These are phyloP conservation scores for Taenioides sp. DNA, from an alignment of 2,797 vertebrate species.

Conservation along the genomic window DNA sequence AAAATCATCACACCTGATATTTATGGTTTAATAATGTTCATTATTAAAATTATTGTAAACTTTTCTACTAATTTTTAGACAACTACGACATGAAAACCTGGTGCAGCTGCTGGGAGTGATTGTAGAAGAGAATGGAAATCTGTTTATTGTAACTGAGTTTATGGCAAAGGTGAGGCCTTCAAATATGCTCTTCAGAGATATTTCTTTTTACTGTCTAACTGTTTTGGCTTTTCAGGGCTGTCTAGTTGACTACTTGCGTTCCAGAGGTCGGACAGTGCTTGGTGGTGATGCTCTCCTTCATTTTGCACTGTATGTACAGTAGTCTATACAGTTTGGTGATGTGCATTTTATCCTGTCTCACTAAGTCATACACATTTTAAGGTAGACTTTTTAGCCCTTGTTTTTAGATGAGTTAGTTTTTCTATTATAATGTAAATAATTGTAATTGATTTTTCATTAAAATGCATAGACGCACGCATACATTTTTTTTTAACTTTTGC, in stretches of 20 bases:
- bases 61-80: slow-evolving; percentile 71
- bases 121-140: slow-evolving; percentile 89
- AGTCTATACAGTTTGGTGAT: background rate
- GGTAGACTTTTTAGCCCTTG: background rate
- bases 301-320: slow-evolving; percentile 91
- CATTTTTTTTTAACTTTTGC: background rate
- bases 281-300: slow-evolving; percentile 88
- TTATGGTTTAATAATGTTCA: background rate
- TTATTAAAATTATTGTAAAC: background rate
- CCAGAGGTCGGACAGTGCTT: slow-evolving; percentile 91
- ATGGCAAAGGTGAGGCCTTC: slow-evolving; percentile 91
- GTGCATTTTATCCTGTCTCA: background rate
- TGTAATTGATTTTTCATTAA: background rate
- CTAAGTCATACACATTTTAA: background rate
- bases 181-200: background rate
- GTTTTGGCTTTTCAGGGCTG: slow-evolving; percentile 82
- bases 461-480: background rate
- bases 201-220: background rate
- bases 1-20: background rate
- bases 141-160: slow-evolving; percentile 95
- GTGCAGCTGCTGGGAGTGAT: slow-evolving; percentile 96
- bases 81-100: slow-evolving; percentile 92
- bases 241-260: slow-evolving; percentile 94
- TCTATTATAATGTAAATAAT: background rate
- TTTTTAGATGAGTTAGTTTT: background rate